Percentiles rank a stretch among this genome's conserved stretches.
Evolutionary conservation across 2,113 vertebrate genomes (phyloP).

Genomic region (Neotragus moschatus): DNA sequence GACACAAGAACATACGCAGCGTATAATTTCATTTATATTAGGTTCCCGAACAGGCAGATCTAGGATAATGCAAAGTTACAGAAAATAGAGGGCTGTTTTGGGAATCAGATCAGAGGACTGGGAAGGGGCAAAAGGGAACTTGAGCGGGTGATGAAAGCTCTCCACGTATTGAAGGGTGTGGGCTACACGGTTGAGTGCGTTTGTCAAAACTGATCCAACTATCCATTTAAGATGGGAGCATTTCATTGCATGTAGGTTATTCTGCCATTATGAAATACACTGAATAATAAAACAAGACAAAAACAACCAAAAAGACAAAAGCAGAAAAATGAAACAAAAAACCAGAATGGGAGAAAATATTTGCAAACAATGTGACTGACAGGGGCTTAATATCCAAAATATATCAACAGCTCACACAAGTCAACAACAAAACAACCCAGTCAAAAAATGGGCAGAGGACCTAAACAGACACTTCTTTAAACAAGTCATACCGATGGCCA

Average conservation of each 20-base stretch:
- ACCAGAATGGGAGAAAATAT: neutral
- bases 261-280: neutral
- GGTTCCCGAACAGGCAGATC: neutral
- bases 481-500: neutral
- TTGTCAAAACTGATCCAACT: neutral
- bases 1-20: neutral
- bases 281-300: neutral
- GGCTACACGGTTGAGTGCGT: neutral
- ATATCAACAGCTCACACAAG: neutral
- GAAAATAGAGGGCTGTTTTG: neutral
- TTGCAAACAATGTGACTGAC: neutral
- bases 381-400: neutral
- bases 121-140: neutral
- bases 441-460: neutral
- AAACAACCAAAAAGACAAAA: neutral
- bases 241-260: neutral
- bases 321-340: neutral
- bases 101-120: neutral
- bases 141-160: neutral
- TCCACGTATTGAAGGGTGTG: no score
- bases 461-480: neutral
- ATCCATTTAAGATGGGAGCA: neutral
- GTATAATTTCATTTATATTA: neutral
- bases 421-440: neutral
- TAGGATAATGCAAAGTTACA: neutral